Conservation (phyloP, 2,113 vertebrate genomes). For the Pristiophorus japonicus region DNA sequence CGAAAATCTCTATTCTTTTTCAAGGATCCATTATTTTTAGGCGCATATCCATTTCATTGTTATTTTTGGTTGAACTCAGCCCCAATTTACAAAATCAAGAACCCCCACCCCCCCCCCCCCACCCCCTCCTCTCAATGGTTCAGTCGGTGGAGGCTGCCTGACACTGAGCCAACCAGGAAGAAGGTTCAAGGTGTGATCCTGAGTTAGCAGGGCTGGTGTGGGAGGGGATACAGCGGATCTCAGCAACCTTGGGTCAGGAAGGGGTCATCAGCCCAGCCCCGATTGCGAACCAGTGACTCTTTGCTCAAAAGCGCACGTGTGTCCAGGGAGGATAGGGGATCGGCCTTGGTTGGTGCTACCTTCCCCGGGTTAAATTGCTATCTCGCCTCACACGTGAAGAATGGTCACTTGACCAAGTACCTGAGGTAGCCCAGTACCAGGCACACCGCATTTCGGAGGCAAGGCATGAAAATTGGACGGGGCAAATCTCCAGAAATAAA, state of each 20-base stretch:
- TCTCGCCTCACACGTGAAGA: neutral
- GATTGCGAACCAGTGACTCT: too few relatives aligned
- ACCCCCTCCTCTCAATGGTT: neutral
- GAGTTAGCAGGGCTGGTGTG: neutral
- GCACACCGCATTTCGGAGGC: neutral
- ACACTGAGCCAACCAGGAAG: neutral
- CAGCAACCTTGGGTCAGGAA: neutral
- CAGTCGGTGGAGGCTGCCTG: neutral
- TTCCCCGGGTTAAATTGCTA: neutral
- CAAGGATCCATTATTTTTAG: neutral
- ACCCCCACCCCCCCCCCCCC: too few relatives aligned
- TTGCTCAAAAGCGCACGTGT: too few relatives aligned
- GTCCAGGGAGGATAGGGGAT: neutral
- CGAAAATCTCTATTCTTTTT: neutral
- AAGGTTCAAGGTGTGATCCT: neutral
- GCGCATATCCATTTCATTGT: neutral
- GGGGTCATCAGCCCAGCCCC: too few relatives aligned
- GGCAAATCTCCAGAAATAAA: neutral
- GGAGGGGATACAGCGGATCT: neutral
- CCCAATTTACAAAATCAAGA: neutral
- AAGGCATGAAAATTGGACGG: neutral
- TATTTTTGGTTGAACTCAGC: neutral
- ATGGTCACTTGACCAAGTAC: neutral
- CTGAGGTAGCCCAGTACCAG: neutral
- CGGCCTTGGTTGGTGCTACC: neutral